Percentiles rank a stretch among this genome's conserved stretches.
Evolutionary conservation across 2,888 invertebrate genomes (phyloP).

Genomic region (Scelioninae gen. 1): DNA sequence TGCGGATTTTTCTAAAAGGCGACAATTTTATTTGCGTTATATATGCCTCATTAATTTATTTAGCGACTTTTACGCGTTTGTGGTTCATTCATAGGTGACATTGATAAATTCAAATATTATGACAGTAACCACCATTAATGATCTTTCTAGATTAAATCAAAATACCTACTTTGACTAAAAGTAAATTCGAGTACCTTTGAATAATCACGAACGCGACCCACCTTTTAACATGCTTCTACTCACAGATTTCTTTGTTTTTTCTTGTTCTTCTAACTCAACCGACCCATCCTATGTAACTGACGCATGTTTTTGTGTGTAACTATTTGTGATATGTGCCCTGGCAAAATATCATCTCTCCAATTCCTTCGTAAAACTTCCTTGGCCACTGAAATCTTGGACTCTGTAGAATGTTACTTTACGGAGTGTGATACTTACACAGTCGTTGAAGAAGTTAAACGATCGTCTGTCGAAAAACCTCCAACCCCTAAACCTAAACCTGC

Average conservation of each 20-base stretch:
- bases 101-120: conserved; percentile 11
- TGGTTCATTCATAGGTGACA: conserved; percentile 53
- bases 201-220: conserved; percentile 70
- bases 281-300: conserved; percentile 36
- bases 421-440: conserved; percentile 75
- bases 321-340: conserved; percentile 49
- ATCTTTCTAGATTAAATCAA: neutral
- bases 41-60: conserved; percentile 19
- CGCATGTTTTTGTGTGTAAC: conserved; percentile 61
- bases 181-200: conserved; percentile 45
- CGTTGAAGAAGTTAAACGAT: conserved; percentile 70
- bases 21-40: conserved; percentile 43
- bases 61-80: conserved; percentile 42
- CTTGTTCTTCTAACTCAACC: conserved; percentile 78
- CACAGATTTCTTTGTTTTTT: conserved; percentile 79
- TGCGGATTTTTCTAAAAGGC: conserved; percentile 49
- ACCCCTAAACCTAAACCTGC: conserved; percentile 77
- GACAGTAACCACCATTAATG: no score
- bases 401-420: conserved; percentile 71
- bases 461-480: conserved; percentile 68
- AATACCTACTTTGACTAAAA: conserved; percentile 41
- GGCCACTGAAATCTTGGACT: conserved; percentile 11
- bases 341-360: conserved; percentile 1
- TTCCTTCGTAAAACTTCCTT: neutral
- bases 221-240: conserved; percentile 80